Base-by-base conservation (phyloP, 64 coral and sea anemone genomes). In the Pocillopora verrucosa region DNA sequence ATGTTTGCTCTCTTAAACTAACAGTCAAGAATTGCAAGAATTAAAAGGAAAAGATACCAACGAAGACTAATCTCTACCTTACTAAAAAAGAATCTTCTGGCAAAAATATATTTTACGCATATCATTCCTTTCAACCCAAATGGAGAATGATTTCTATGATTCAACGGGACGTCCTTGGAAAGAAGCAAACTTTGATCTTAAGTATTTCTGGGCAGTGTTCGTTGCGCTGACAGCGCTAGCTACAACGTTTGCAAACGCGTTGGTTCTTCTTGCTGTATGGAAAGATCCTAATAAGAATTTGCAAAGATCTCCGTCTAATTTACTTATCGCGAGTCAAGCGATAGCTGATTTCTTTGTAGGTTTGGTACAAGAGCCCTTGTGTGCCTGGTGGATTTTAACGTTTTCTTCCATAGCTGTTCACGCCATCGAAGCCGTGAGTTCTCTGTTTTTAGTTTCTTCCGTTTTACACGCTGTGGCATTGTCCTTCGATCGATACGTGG, bases 301-400 rank as follows among this genome's bases (percentile, higher is more conserved):
- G 12, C 79, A 91, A 56, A 73, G 64, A 11, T 45, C 61, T 1
- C 94, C 90, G 1, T 92, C 90, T 16, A 96, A 80, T 75, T 36
- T 96, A 5, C 65, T 96, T 9, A 96, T 96, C 60, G 61, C 72
- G 11, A 96, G 94, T n/a, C 94, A 96, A 64, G 90, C 94, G 13
- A 10, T 92, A 10, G 94, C 94, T 9, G 94, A 96, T 30, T 89
- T 96, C 11, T 92, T 89, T 65, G 94, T 96, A 0, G 94, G 94
- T 4, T 22, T 87, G 1, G 78, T 92, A 11, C 90, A 89, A 64
- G 80, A 92, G 56, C 86, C 87, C 1, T 24, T 89, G 17, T 86
- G 87, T n/a, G 83, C 89, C 2, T 96, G 94, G 94, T 96, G 94
- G 94, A 56, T 96, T n/a, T 13, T 84, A 60, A 96, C 94, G 11